Evolutionary conservation across 1,140 invertebrate genomes (phyloP).

Genomic region (Drosophila parvula): DNA sequence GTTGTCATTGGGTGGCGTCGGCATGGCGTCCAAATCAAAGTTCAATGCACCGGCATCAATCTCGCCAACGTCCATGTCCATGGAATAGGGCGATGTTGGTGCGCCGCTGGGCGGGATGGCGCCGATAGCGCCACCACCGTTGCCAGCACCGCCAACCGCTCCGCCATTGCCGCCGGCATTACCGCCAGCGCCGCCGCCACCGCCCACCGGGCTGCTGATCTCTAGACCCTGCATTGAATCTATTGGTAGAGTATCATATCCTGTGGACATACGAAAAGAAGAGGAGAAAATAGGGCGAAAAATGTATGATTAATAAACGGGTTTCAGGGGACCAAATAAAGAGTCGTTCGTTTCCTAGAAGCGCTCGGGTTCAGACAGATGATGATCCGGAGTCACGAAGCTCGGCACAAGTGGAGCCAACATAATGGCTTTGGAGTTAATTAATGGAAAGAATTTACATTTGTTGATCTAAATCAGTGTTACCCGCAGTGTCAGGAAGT

Average conservation of each 20-base stretch:
- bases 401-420: constrained; percentile 19
- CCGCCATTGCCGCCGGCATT: constrained; percentile 52
- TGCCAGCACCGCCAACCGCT: constrained; percentile 84
- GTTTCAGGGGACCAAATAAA: background rate
- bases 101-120: constrained; percentile 88
- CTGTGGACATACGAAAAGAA: constrained; percentile 84
- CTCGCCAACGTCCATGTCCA: constrained; percentile 94
- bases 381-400: background rate
- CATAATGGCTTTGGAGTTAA: background rate
- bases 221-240: constrained; percentile 97
- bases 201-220: constrained; percentile 89
- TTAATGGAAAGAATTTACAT: background rate
- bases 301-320: constrained; percentile 3
- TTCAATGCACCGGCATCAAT: constrained; percentile 90
- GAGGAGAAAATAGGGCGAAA: background rate
- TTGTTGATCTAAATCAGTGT: too few relatives aligned
- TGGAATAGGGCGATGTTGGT: constrained; percentile 85
- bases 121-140: constrained; percentile 84
- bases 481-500: background rate
- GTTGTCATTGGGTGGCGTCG: constrained; percentile 94
- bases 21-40: constrained; percentile 93
- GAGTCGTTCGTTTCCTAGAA: background rate
- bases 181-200: constrained; percentile 56
- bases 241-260: constrained; percentile 98
- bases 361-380: background rate